Conservation (phyloP, 2,888 invertebrate species). For the Dolichopus griseipennis region DNA sequence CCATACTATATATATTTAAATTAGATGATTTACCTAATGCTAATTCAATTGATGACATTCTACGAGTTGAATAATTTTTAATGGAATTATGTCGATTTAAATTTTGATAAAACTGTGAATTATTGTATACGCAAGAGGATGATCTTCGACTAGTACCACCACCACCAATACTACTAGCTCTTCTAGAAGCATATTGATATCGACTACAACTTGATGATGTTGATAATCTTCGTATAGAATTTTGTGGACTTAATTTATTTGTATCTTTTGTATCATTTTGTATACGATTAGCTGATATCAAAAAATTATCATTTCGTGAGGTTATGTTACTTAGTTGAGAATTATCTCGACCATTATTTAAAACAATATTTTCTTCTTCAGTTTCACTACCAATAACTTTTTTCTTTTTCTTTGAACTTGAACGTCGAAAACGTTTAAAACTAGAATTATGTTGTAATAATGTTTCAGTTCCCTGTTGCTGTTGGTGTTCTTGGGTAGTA, state of each 20-base stretch:
- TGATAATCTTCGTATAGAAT: constrained; percentile 48
- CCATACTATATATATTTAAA: constrained; percentile 39
- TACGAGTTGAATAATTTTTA: constrained; percentile 34
- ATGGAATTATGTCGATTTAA: constrained; percentile 37
- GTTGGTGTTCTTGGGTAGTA: constrained; percentile 9
- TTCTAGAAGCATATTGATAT: constrained; percentile 20
- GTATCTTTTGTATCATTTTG: constrained; percentile 69
- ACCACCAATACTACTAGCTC: constrained; percentile 25
- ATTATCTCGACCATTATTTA: constrained; percentile 66
- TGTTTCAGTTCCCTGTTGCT: constrained; percentile 3
- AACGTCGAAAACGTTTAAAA: constrained; percentile 60
- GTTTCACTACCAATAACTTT: constrained; percentile 49
- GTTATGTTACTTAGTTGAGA: constrained; percentile 45
- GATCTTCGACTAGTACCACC: constrained; percentile 30
- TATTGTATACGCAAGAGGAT: constrained; percentile 40
- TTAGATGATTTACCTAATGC: constrained; percentile 42
- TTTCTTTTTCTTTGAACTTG: constrained; percentile 60
- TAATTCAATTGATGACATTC: constrained; percentile 43
- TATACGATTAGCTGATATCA: constrained; percentile 56
- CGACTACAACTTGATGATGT: background rate
- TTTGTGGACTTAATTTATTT: constrained; percentile 57
- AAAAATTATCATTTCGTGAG: constrained; percentile 52
- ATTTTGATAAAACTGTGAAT: constrained; percentile 41
- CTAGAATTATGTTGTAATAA: constrained; percentile 52
- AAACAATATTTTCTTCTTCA: constrained; percentile 45